Evolutionary conservation across 2,888 invertebrate genomes (phyloP).

Genomic region (Eristalis tenax): DNA sequence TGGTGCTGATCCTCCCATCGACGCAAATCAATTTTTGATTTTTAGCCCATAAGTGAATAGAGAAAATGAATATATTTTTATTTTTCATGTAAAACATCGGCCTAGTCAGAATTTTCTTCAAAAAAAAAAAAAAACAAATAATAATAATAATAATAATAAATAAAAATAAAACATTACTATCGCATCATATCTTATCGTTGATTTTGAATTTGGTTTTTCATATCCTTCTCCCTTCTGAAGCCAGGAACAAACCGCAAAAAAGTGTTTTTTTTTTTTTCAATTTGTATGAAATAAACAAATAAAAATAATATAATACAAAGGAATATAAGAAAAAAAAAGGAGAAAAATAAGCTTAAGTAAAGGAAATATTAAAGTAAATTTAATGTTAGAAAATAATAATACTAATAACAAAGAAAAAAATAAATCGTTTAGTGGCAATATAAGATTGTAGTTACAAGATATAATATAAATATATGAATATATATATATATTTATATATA

Average conservation of each 20-base stretch:
- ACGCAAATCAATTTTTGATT: neutral
- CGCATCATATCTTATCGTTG: neutral
- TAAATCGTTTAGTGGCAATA: conserved; percentile 3
- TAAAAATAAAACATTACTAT: neutral
- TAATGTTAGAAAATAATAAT: conserved; percentile 41
- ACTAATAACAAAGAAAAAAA: conserved; percentile 42
- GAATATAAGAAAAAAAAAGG: neutral
- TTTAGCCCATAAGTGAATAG: neutral
- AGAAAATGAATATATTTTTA: neutral
- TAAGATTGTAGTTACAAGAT: conserved; percentile 45
- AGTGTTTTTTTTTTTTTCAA: neutral
- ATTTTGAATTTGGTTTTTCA: neutral
- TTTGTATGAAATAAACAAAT: neutral
- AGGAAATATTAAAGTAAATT: conserved; percentile 13
- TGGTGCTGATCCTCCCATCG: neutral
- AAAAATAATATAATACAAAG: conserved; percentile 3
- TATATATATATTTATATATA: conserved; percentile 19
- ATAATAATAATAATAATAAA: too few species aligned
- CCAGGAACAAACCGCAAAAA: too few species aligned
- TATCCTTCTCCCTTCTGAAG: neutral
- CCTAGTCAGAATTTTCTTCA: neutral
- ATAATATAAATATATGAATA: conserved; percentile 24
- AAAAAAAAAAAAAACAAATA: neutral
- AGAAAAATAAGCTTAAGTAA: conserved; percentile 11
- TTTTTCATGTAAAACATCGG: neutral